These are phyloP conservation scores for Akabosia matsudoensis DNA, from an alignment of 1,140 invertebrate species.

Conservation along the genomic window DNA sequence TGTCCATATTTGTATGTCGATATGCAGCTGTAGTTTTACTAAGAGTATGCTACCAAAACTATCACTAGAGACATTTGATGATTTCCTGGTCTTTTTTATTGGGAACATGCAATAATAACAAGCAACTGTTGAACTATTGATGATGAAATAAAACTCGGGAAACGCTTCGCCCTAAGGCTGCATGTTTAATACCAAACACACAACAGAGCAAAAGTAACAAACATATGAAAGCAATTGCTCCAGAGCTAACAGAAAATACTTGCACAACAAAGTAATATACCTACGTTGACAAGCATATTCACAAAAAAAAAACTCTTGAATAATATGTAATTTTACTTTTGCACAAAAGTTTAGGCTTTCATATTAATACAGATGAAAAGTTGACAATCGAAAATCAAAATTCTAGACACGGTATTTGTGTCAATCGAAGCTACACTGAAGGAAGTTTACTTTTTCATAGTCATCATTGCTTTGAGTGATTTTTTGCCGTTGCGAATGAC, in stretches of 20 bases:
- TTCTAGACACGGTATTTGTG: slow-evolving; percentile 11
- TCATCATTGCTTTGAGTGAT: too few species aligned
- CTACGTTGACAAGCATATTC: not conserved
- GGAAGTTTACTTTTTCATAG: too few species aligned
- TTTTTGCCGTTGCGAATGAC: too few species aligned
- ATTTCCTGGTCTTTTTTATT: not conserved
- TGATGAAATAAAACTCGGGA: not conserved
- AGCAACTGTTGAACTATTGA: slow-evolving; percentile 17
- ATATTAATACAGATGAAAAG: not conserved
- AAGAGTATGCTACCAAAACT: not conserved
- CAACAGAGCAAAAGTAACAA: not conserved
- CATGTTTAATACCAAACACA: not conserved
- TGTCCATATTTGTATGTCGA: not conserved
- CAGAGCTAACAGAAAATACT: not conserved
- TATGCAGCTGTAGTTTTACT: not conserved
- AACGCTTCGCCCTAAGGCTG: not conserved
- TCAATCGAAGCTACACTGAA: too few species aligned
- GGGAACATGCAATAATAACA: not conserved
- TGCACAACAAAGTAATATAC: not conserved
- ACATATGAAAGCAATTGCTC: not conserved
- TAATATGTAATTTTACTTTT: not conserved
- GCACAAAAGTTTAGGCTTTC: too few species aligned
- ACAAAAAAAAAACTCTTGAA: not conserved
- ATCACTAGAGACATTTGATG: not conserved
- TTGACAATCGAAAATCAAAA: slow-evolving; percentile 3